These are phyloP conservation scores for Gobio gobio DNA, from an alignment of 2,113 vertebrate species.

Conservation along the genomic window DNA sequence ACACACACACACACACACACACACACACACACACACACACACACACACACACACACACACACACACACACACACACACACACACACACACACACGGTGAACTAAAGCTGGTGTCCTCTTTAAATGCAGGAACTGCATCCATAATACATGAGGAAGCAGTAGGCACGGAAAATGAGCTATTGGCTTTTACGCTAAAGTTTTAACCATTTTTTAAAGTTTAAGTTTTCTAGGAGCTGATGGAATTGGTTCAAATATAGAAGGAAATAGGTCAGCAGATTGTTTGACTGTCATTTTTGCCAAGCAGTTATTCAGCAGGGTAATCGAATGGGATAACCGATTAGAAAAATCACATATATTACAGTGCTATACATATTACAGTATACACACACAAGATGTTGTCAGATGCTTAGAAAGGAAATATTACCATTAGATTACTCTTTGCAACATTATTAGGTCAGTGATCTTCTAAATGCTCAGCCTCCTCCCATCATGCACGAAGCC, in stretches of 20 bases:
- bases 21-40: too few relatives aligned
- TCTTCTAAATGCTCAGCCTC: neutral
- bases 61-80: too few relatives aligned
- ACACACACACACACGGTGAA: conserved; percentile 14
- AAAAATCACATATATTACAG: neutral
- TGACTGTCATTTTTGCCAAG: conserved; percentile 9
- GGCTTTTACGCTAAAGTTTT: conserved; percentile 11
- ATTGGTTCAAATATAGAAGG: conserved; percentile 26
- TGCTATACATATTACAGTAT: neutral
- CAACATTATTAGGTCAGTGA: neutral
- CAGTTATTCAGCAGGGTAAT: conserved; percentile 22
- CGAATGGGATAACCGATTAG: neutral
- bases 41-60: too few relatives aligned
- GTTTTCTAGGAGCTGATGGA: conserved; percentile 21
- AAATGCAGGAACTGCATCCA: conserved; percentile 24
- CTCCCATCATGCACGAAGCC: neutral
- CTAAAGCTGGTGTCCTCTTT: conserved; percentile 4
- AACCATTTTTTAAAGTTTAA: neutral
- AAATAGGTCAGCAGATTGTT: conserved; percentile 24
- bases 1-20: too few relatives aligned
- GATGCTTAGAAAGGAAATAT: neutral
- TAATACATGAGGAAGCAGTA: conserved; percentile 44
- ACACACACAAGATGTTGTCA: neutral
- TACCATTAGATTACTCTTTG: neutral
- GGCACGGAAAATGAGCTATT: neutral